Conservation (phyloP, 2,113 vertebrate genomes). For the Xerus inauris region DNA sequence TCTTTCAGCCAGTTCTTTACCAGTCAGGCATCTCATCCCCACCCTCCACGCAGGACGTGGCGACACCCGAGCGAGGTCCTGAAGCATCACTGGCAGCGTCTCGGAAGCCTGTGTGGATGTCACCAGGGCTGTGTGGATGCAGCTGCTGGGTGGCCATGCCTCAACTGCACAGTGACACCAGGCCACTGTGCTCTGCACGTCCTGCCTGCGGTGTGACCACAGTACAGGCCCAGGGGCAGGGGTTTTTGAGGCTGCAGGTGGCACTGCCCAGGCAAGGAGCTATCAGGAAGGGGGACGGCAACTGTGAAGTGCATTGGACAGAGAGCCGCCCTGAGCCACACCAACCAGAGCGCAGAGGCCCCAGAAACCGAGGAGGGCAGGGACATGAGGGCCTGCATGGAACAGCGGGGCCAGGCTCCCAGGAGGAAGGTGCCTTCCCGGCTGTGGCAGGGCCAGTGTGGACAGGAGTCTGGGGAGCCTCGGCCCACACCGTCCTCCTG, state of each 20-base stretch:
- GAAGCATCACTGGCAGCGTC: too few species aligned
- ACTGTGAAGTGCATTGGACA: neutral
- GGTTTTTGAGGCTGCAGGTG: neutral
- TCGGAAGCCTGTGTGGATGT: too few species aligned
- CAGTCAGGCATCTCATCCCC: too few species aligned
- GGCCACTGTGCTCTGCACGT: neutral
- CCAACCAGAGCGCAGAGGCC: neutral
- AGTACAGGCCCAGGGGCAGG: neutral
- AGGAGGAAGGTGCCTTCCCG: neutral
- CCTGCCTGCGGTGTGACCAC: too few species aligned
- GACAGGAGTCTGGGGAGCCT: neutral
- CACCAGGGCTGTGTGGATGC: neutral
- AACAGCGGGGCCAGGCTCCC: too few species aligned
- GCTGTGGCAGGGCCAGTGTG: neutral
- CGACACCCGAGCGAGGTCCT: too few species aligned
- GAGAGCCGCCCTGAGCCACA: neutral
- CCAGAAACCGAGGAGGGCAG: neutral
- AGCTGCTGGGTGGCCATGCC: neutral
- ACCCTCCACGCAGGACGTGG: too few species aligned
- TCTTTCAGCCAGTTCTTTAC: too few species aligned
- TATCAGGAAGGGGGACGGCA: neutral
- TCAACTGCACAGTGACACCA: neutral
- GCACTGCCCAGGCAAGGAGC: neutral
- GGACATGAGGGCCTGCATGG: neutral
- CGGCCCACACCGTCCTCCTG: neutral